Evolutionary conservation across 2,888 invertebrate genomes (phyloP), one percentile per base, ranked within the genome.

Genomic region (Drepanosiphum platanoidis): DNA sequence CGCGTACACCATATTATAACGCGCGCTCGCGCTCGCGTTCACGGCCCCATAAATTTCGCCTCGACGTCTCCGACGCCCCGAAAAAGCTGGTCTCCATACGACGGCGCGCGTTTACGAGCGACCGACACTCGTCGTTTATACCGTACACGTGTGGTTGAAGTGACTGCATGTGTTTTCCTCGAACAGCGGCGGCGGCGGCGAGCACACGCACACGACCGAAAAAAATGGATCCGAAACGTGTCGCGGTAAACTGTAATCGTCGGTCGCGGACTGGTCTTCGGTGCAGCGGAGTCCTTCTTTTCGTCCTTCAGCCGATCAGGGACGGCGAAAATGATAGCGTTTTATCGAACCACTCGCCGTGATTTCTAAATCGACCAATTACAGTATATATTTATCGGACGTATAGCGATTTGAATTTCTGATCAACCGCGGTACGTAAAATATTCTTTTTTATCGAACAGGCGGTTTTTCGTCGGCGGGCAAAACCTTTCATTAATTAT

Each of bases 31-130:
- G n/a, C n/a, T n/a, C n/a, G n/a, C n/a, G n/a, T n/a, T n/a, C n/a
- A n/a, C n/a, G n/a, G n/a, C n/a, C n/a, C n/a, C 79, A 68, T 79
- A 79, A 79, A 79, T 79, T 46, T 79, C 34, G 32, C 42, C 79
- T 68, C 46, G 79, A 68, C 79, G 27, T 79, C 34, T 79, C 68
- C 46, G 46, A 68, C n/a, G 66, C n/a, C 8, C 61, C 32, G 68
- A 64, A 78, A 78, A 78, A 78, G 61, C 34, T 52, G 36, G 77
- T 77, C 15, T 36, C 77, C 32, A 66, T 64, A 27, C n/a, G 7
- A 8, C 32, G 11, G n/a, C n/a, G n/a, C n/a, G 15, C 22, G 30
- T n/a, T 34, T 64, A 58, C 30, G 58, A 64, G 64, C 22, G 58
- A 75, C 34, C 77, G n/a, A 42, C 42, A 42, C 42, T 9, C 61